phyloP scores from a whole-genome alignment of 2,113 vertebrate genomes.

The Barnardius zonarius region DNA sequence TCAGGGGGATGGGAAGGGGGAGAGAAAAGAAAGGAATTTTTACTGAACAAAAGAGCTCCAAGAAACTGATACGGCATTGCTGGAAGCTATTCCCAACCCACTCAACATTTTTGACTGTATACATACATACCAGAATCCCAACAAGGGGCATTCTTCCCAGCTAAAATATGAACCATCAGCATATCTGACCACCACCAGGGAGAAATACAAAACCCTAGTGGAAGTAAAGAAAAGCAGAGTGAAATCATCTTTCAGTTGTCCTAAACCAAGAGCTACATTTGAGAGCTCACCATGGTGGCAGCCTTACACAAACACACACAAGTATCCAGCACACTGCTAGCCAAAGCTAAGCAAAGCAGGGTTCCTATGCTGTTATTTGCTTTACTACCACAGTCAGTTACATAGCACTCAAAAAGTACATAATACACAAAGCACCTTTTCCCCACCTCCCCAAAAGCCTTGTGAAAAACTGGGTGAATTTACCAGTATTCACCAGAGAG shows the following conservation, averaged over 20 bases:
- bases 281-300: background rate
- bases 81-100: conserved; percentile 56
- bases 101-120: conserved; percentile 56
- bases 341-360: background rate
- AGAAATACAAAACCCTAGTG: conserved; percentile 71
- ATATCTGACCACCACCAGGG: conserved; percentile 73
- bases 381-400: background rate
- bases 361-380: background rate
- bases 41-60: conserved; percentile 43
- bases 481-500: background rate
- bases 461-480: background rate
- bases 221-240: background rate
- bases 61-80: conserved; percentile 39
- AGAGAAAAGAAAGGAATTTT: conserved; percentile 38
- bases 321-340: background rate
- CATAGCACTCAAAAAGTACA: background rate
- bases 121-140: conserved; percentile 58
- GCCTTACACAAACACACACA: background rate
- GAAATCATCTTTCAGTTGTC: background rate
- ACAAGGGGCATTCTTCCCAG: conserved; percentile 62
- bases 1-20: background rate
- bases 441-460: background rate
- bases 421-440: background rate
- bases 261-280: background rate
- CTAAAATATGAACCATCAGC: conserved; percentile 78